phyloP scores from a whole-genome alignment of 2,797 vertebrate genomes.

The Acanthis flammea region DNA sequence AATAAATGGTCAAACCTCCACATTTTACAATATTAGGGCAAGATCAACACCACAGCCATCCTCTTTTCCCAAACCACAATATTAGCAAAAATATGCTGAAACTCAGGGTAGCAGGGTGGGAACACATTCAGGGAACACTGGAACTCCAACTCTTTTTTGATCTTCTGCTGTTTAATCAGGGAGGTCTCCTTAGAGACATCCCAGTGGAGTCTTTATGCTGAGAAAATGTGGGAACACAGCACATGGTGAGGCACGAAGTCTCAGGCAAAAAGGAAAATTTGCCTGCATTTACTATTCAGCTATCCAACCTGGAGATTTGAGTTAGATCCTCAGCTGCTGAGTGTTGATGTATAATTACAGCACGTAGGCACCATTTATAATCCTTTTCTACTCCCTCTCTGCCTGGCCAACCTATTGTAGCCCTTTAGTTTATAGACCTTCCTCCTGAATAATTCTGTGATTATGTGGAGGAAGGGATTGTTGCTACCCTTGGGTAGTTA shows the following conservation, averaged over 20 bases:
- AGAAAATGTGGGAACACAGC: background rate
- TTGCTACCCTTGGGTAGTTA: background rate
- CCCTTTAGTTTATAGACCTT: background rate
- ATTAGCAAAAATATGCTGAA: background rate
- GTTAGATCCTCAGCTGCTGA: background rate
- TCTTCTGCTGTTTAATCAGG: background rate
- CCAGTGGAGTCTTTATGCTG: background rate
- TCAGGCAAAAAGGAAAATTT: background rate
- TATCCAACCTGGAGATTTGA: background rate
- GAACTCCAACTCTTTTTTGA: background rate
- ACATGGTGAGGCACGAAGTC: background rate
- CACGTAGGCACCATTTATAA: background rate
- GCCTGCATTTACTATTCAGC: background rate
- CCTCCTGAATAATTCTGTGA: background rate
- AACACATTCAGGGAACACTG: background rate
- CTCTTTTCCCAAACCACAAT: background rate
- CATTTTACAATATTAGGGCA: background rate
- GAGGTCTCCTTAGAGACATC: background rate
- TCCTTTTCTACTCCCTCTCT: background rate
- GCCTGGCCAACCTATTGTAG: background rate
- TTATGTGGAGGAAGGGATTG: background rate
- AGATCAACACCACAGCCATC: background rate
- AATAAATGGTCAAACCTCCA: too few species aligned
- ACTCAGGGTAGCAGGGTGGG: background rate
- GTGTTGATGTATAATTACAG: background rate